Evolutionary conservation across 2,797 vertebrate species (phyloP), one percentile per base, ranked within the genome.

Genomic region (Aphelocoma californica): DNA sequence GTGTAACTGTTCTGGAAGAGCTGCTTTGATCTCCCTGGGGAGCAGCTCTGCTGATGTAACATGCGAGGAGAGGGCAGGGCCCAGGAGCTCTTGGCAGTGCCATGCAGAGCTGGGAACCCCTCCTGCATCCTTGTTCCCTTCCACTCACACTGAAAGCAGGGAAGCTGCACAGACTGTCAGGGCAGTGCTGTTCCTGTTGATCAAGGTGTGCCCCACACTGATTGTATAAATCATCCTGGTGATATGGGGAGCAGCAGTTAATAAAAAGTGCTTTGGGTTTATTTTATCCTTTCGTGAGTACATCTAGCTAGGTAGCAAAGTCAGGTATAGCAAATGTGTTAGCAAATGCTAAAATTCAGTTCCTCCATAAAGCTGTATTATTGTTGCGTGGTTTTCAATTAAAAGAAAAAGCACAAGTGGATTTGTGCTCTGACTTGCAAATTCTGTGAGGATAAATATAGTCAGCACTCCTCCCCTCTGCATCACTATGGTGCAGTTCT

Each of bases 371-470:
- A 44, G 14, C 70, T 56, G 13, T 32, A 7, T 36, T 75, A 81
- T 61, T 51, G 18, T 32, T 66, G 32, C 19, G 0, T 42, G 51
- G 3, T 54, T 91, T 83, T 88, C 32, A 21, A 26, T 85, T 50
- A 14, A 69, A 72, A 54, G 48, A 64, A 74, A 50, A 84, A 38
- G 13, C 40, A 29, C 48, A 14, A 81, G 56, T 81, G 51, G n/a
- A 74, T 90, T 93, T 92, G 44, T 80, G 86, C 66, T 90, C 86
- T 90, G 78, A 73, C 81, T 84, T 79, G 78, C 92, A 90, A 50
- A 65, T 90, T 75, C 73, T 31, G 62, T 26, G 73, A 5, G 53
- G 87, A 88, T 93, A 92, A 86, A 92, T 90, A 72, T 29, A 86
- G 74, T 72, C 74, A 42, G 50, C 12, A 1, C 65, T 57, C 11